phyloP scores from a whole-genome alignment of 37 sponge, comb jelly and placozoan genomes.

The Hexactinellida sp. region DNA sequence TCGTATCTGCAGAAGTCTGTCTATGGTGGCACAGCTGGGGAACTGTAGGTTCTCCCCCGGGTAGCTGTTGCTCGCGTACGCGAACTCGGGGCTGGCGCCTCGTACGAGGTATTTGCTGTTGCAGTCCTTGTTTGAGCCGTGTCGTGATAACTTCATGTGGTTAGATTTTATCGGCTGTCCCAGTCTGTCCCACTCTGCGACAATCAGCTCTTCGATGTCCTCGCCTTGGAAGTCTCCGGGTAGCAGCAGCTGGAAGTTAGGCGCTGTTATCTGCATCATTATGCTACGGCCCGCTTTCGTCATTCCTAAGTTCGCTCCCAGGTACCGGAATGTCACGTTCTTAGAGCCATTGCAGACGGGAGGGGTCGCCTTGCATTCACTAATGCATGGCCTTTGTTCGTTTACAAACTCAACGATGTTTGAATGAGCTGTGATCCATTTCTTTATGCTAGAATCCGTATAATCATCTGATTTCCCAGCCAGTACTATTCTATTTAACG shows the following conservation, averaged over 20 bases:
- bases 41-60: neutral
- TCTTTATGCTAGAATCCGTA: neutral
- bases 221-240: conserved; percentile 3
- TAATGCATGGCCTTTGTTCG: neutral
- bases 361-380: neutral
- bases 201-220: conserved; percentile 2
- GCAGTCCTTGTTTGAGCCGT: neutral
- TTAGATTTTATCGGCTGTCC: conserved; percentile 12
- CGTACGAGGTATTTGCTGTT: neutral
- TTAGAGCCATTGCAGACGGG: neutral
- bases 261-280: neutral
- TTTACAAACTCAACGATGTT: neutral
- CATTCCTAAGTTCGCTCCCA: neutral
- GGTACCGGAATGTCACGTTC: neutral
- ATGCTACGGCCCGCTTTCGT: neutral
- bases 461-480: conserved; percentile 12
- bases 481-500: neutral
- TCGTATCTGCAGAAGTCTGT: neutral
- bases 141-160: neutral
- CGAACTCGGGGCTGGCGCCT: neutral
- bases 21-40: conserved; percentile 4
- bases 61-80: neutral
- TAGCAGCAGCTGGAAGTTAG: neutral
- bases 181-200: neutral
- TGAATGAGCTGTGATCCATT: neutral